Percentiles rank a stretch among this genome's conserved stretches.
Conservation (phyloP, 2,888 invertebrate species). For the Ecdyonurus torrentis region DNA sequence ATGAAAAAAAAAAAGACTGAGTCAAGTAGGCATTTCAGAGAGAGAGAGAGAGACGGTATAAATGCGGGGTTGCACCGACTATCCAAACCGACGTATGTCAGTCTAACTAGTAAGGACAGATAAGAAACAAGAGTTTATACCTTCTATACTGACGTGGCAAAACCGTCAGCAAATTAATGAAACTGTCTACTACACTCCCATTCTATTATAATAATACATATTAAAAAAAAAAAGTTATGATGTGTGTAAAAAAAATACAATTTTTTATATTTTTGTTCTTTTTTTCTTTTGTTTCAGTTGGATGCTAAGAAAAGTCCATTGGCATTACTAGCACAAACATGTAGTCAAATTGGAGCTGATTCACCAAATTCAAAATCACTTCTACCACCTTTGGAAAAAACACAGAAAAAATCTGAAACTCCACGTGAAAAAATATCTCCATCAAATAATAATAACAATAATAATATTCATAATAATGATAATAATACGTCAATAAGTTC, state of each 20-base stretch:
- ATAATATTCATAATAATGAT: neutral
- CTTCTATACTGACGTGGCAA: neutral
- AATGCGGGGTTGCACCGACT: too few relatives aligned
- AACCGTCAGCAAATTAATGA: neutral
- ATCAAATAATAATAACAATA: neutral
- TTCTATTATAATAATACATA: neutral
- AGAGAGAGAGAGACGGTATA: too few relatives aligned
- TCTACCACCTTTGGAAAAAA: constrained; percentile 53
- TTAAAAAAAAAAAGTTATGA: neutral
- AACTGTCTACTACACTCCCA: neutral
- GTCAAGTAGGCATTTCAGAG: too few relatives aligned
- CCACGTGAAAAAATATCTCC: constrained; percentile 6
- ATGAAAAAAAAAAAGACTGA: too few relatives aligned
- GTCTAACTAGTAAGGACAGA: too few relatives aligned
- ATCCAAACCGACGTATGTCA: too few relatives aligned
- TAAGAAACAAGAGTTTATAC: too few relatives aligned
- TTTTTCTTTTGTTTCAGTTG: constrained; percentile 55
- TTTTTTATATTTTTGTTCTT: neutral
- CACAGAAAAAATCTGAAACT: neutral
- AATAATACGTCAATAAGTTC: constrained; percentile 19
- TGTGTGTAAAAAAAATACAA: too few relatives aligned
- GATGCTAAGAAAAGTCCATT: constrained; percentile 96
- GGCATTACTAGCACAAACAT: constrained; percentile 88
- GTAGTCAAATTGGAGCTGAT: constrained; percentile 92
- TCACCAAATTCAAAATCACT: constrained; percentile 56